Evolutionary conservation across 2,113 vertebrate species (phyloP).

Genomic region (Myocastor coypus): DNA sequence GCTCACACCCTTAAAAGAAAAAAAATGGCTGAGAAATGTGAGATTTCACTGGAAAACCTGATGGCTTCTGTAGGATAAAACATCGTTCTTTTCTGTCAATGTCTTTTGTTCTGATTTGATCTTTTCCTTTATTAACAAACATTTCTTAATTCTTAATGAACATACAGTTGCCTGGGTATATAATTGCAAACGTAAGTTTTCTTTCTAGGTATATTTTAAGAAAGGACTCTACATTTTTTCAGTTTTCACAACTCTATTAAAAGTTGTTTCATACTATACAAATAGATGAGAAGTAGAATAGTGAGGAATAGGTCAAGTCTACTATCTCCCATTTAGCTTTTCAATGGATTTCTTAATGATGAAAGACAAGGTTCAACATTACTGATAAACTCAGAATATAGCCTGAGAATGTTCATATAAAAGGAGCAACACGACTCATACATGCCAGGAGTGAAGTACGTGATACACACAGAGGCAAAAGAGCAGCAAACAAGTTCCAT

Average conservation of each 20-base stretch:
- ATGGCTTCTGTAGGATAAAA: neutral
- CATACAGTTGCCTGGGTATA: neutral
- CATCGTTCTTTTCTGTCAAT: no score
- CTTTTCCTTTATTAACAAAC: neutral
- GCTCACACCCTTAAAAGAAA: constrained; percentile 14
- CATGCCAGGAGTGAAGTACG: accelerated
- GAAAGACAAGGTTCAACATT: neutral
- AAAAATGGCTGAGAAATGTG: neutral
- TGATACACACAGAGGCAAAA: neutral
- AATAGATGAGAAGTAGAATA: neutral
- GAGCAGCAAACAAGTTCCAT: neutral
- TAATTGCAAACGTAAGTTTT: neutral
- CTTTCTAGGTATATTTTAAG: neutral
- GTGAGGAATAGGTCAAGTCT: neutral
- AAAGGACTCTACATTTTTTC: neutral
- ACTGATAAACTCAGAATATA: neutral
- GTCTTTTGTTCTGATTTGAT: neutral
- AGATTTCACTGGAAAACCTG: neutral
- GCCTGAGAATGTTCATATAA: neutral
- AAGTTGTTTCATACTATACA: neutral
- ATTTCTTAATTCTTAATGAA: neutral
- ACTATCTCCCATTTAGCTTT: neutral
- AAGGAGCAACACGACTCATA: neutral
- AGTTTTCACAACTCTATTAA: neutral
- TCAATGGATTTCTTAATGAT: neutral